Evolutionary conservation across 2,113 vertebrate species (phyloP), one percentile per base, ranked within the genome.

Genomic region (Neomonachus schauinslandi): DNA sequence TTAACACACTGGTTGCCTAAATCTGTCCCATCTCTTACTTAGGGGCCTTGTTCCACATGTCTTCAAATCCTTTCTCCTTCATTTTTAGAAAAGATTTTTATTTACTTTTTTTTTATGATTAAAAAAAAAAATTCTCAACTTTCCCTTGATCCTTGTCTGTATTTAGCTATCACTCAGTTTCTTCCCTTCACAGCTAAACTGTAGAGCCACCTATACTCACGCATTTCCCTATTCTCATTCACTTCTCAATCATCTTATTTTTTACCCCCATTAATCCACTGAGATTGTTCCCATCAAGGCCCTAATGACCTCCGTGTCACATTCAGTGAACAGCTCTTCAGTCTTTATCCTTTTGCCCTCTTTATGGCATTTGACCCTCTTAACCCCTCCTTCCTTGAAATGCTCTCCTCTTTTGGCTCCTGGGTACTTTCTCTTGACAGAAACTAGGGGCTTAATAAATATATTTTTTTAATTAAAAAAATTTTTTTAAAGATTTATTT

Each of bases 371-470:
- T 71, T 91, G 89, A 82, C 51, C 36, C 19, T 71, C 5, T 36
- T 72, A 74, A 76, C 46, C 80, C 49, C 26, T 84, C 19, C n/a
- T 90, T 74, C 61, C 89, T 89, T 88, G 46, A 91, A 91, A 72
- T 49, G 5, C 18, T 49, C 59, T 97, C 26, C 46, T 77, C 67
- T 63, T 83, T 80, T 80, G 81, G 55, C 71, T 96, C 81, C 67
- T 80, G 74, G 21, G 36, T 74, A 67, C 74, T 82, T 92, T 81
- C 81, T 97, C 87, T 91, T 93, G 83, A 77, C 65, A 94, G 67
- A 97, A 77, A 82, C 42, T 83, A 91, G 16, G 57, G 15, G 7
- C 4, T 92, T 94, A 59, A 95, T 79, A 86, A 42, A 83, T 55
- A 93, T 39, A 51, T 86, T 3, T 61, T 7, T 63, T 53, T 71